Conservation (phyloP, 37 sponge, comb jelly and placozoan genomes). For the Halichondria panicea region DNA sequence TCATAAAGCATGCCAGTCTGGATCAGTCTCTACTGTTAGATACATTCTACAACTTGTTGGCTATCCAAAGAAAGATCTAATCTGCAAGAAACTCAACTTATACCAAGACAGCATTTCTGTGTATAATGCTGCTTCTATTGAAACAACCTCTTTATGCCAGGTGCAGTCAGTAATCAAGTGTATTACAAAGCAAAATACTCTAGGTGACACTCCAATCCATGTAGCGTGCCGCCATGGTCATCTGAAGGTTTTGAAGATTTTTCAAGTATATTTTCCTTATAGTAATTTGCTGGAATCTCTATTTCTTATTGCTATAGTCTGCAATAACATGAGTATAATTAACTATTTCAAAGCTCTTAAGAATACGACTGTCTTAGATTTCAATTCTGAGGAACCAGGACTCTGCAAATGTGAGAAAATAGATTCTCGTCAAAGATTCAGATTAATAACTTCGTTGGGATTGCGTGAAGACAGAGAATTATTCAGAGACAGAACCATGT, state of each 20-base stretch:
- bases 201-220: neutral
- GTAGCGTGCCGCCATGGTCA: neutral
- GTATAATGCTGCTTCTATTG: neutral
- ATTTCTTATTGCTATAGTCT: too few relatives aligned
- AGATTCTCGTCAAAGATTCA: too few relatives aligned
- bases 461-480: too few relatives aligned
- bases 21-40: neutral
- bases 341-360: too few relatives aligned
- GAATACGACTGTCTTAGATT: too few relatives aligned
- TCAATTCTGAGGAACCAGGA: too few relatives aligned
- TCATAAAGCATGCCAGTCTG: conserved; percentile 9
- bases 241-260: neutral
- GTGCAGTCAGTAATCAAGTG: neutral
- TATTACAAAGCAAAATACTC: neutral
- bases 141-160: neutral
- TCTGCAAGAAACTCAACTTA: neutral
- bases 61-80: neutral
- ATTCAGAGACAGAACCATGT: too few relatives aligned
- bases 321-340: too few relatives aligned
- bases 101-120: neutral
- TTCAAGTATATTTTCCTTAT: neutral
- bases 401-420: too few relatives aligned
- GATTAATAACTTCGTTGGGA: too few relatives aligned
- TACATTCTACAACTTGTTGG: neutral
- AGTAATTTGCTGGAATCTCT: too few relatives aligned